Base-by-base conservation (phyloP, 2,113 vertebrate genomes). In the Thamnophis sirtalis region DNA sequence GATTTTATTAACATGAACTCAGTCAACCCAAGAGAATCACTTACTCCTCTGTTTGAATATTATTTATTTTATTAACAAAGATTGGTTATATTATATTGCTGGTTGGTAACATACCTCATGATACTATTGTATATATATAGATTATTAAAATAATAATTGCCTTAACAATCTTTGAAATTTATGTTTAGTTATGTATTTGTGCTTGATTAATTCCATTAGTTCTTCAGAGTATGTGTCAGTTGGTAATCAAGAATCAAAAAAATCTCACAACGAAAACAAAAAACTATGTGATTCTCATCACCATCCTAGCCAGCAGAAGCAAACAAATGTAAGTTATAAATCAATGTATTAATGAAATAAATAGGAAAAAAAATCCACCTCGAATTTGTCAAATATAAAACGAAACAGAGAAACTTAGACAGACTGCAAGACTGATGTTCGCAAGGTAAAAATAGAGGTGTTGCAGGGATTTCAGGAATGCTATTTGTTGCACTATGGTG, bases 311-410 rank as follows among this genome's bases (percentile, higher is more conserved):
- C n/a, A 91, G 15, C 90, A 85, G 7, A 92, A 91, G 15, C 94
- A 89, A 0, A 49, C 49, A 84, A 96, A 33, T 95, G 97, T 98
- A 96, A 95, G 92, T 38, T 80, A 80, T 38, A 21, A 80, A 80
- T 3, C 33, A 38, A 80, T 19, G 15, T 21, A 38, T 38, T 19
- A 80, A 17, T 21, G 17, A 80, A 80, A 21, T 6, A 80, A 19
- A n/a, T n/a, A 73, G n/a, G 68, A 73, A 33, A 73, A 73, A 73
- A 73, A 33, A 73, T 15, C n/a, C 68, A 73, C 15, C 68, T 73
- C 1, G 13, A 73, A 33, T 73, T 33, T 73, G 68, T 17, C 2
- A 13, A 73, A 7, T 73, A 73, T 73, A 33, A 33, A 33, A 33
- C 1, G 13, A 33, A 33, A 33, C 5, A 17, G 63, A 68, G 63